Percentiles rank a stretch among this genome's conserved stretches.
Conservation (phyloP, 1,140 invertebrate genomes). For the Papilio xuthus region DNA sequence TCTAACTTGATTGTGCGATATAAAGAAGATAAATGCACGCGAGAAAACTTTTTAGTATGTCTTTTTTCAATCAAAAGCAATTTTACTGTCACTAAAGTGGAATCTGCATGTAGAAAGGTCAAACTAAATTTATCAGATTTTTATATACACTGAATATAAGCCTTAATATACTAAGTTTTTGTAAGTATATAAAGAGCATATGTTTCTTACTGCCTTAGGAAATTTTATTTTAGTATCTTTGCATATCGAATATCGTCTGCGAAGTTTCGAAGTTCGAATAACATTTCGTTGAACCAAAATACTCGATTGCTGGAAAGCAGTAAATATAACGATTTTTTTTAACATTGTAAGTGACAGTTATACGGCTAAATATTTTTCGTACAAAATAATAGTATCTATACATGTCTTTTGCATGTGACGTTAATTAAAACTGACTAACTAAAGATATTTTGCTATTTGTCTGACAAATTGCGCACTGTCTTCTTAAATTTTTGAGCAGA, state of each 20-base stretch:
- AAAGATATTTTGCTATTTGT: too few species aligned
- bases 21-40: not conserved
- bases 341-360: too few species aligned
- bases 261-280: not conserved
- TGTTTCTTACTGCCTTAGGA: not conserved
- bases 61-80: not conserved
- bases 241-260: not conserved
- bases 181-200: not conserved
- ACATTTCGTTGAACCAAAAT: not conserved
- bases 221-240: conserved; percentile 4
- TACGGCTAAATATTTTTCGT: too few species aligned
- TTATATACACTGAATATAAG: not conserved
- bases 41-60: not conserved
- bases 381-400: too few species aligned
- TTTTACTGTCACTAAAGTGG: not conserved
- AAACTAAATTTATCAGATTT: not conserved
- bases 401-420: too few species aligned
- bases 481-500: too few species aligned
- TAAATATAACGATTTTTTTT: too few species aligned
- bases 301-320: not conserved
- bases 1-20: not conserved
- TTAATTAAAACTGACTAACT: too few species aligned
- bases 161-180: not conserved
- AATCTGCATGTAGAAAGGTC: not conserved
- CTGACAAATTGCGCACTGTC: too few species aligned